Evolutionary conservation across 2,888 invertebrate species (phyloP).

Genomic region (Drosophila meridiana): DNA sequence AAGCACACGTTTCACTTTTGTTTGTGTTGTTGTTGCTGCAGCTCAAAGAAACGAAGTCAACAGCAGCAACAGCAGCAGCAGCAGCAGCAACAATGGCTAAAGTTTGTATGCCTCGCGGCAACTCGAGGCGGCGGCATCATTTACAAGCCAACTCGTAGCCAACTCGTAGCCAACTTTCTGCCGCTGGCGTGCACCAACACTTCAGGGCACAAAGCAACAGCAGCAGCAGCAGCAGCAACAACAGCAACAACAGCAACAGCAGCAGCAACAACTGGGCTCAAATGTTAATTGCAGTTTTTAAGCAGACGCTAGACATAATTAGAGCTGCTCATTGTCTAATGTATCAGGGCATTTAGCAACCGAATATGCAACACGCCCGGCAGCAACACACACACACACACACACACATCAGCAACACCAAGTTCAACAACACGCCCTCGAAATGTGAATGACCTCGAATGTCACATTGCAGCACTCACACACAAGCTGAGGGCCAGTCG

Average conservation of each 20-base stretch:
- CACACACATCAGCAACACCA: conserved; percentile 50
- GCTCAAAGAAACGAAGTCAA: conserved; percentile 75
- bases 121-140: conserved; percentile 52
- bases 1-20: conserved; percentile 80
- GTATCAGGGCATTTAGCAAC: conserved; percentile 75
- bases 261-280: conserved; percentile 53
- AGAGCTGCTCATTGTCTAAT: conserved; percentile 79
- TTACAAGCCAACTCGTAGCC: conserved; percentile 73
- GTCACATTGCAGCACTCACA: conserved; percentile 71
- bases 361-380: conserved; percentile 50
- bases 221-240: conserved; percentile 5
- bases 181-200: conserved; percentile 70
- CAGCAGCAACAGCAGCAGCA: conserved; percentile 59
- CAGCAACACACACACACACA: conserved; percentile 23
- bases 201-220: conserved; percentile 64
- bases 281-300: conserved; percentile 76
- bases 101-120: conserved; percentile 45
- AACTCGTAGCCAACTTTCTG: conserved; percentile 75
- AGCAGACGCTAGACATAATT: conserved; percentile 67
- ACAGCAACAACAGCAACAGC: conserved; percentile 17
- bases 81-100: conserved; percentile 57
- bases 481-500: conserved; percentile 18
- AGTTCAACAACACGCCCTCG: conserved; percentile 84
- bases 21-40: conserved; percentile 59
- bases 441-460: conserved; percentile 84